These are phyloP conservation scores for Actinernus sp. DNA, from an alignment of 92 coral and sea anemone species.

Conservation along the genomic window DNA sequence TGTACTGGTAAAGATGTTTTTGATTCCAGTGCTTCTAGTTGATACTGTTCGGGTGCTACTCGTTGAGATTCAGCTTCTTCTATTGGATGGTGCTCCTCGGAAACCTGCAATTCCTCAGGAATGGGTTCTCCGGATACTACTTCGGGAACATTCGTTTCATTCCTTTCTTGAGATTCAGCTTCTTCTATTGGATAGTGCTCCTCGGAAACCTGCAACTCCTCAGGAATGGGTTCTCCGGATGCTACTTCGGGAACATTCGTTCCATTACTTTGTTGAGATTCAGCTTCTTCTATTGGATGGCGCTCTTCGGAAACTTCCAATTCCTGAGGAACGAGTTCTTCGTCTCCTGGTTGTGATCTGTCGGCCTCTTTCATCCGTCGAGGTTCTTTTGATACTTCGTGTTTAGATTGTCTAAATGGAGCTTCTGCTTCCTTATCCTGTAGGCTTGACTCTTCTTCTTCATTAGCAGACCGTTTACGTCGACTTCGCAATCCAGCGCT, in stretches of 20 bases:
- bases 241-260: too few relatives aligned
- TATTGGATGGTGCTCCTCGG: neutral
- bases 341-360: constrained; percentile 2
- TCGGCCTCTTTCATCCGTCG: too few relatives aligned
- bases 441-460: constrained; percentile 9
- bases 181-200: neutral
- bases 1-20: too few relatives aligned
- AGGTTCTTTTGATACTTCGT: neutral
- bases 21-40: too few relatives aligned
- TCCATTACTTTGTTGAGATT: too few relatives aligned
- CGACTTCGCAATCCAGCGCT: constrained; percentile 34
- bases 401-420: constrained; percentile 4
- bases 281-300: neutral
- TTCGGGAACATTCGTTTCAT: neutral
- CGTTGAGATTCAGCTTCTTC: neutral
- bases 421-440: neutral
- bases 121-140: neutral
- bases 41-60: too few relatives aligned
- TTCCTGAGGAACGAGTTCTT: constrained; percentile 2
- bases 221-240: neutral
- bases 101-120: neutral
- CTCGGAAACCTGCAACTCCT: too few relatives aligned
- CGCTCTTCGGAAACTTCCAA: neutral
- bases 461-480: constrained; percentile 38
- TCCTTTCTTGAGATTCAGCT: neutral